phyloP scores from a whole-genome alignment of 1,140 invertebrate genomes.

The Listronotus oregonensis region DNA sequence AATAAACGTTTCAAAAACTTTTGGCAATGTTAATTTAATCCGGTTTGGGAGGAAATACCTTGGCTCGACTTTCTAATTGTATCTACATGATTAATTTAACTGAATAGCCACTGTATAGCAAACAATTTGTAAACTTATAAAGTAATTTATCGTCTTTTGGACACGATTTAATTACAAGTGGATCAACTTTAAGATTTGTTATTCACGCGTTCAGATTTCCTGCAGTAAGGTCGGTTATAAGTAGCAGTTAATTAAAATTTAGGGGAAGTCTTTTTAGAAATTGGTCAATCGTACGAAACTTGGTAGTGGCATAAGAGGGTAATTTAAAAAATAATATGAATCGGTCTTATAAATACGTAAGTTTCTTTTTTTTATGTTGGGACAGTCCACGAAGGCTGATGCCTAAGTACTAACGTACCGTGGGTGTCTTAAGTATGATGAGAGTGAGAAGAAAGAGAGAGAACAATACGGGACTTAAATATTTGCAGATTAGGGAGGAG shows the following conservation, averaged over 20 bases:
- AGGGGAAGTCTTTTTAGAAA: background rate
- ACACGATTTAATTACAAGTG: conserved; percentile 31
- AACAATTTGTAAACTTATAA: conserved; percentile 30
- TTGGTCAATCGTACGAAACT: too few species aligned
- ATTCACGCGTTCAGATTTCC: conserved; percentile 24
- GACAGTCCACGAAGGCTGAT: too few species aligned
- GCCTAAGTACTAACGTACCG: too few species aligned
- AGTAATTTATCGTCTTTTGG: conserved; percentile 34
- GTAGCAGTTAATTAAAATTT: conserved; percentile 12
- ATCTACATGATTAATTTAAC: conserved; percentile 27
- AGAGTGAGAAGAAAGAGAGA: too few species aligned
- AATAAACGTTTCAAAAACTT: background rate
- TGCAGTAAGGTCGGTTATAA: background rate
- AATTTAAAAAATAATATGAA: too few species aligned
- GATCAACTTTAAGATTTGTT: conserved; percentile 34
- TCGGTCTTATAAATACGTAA: too few species aligned
- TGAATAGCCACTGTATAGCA: conserved; percentile 25
- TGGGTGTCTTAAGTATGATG: too few species aligned
- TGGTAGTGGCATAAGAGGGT: too few species aligned
- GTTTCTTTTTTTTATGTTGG: too few species aligned
- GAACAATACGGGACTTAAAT: too few species aligned
- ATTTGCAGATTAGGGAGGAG: too few species aligned
- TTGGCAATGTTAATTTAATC: conserved; percentile 1
- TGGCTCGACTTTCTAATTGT: conserved; percentile 17
- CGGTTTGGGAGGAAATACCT: conserved; percentile 14